Base-by-base conservation (phyloP, 37 sponge, comb jelly and placozoan genomes). In the Spongilla lacustris region DNA sequence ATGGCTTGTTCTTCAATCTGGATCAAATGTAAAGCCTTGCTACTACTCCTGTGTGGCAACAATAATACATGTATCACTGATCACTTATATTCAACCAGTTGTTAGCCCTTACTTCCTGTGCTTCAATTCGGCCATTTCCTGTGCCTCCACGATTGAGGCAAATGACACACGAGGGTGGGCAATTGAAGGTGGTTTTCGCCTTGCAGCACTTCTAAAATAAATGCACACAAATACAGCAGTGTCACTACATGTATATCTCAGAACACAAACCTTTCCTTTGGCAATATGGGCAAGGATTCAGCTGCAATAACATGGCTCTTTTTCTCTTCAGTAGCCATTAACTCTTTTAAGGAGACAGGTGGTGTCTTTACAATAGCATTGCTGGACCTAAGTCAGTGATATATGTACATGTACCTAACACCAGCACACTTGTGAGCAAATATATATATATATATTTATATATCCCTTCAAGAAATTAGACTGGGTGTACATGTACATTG, bases 1-100 rank as follows among this genome's bases (percentile, higher is more conserved):
- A 88, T 92, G 21, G 93, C 93, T 50, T 35, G 68, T 74, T 92
- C 89, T 81, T 92, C 93, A 46, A 92, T 84, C 82, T 92, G 72
- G 8, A 46, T 73, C 27, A 29, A 82, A 33, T n/a, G 25, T 14
- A 69, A 36, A 33, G 41, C 2, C 66, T 58, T 48, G 21, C 79
- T 25, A 38, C 26, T 12, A 4, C 27, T 25, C 58, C 58, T 34
- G n/a, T n/a, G n/a, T n/a, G n/a, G n/a, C n/a, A n/a, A n/a, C n/a
- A n/a, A n/a, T n/a, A n/a, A n/a, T n/a, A n/a, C n/a, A n/a, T n/a
- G n/a, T n/a, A n/a, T n/a, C 36, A 75, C 30, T 75, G 4, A 6
- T 70, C 3, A 70, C 71, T 11, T 29, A 9, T 70, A 28, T 70
- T 29, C 31, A 74, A 14, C 8, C 4, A 31, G 8, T 23, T 30